Evolutionary conservation across 2,113 vertebrate genomes (phyloP), one percentile per base, ranked within the genome.

Genomic region (Serinus canaria): DNA sequence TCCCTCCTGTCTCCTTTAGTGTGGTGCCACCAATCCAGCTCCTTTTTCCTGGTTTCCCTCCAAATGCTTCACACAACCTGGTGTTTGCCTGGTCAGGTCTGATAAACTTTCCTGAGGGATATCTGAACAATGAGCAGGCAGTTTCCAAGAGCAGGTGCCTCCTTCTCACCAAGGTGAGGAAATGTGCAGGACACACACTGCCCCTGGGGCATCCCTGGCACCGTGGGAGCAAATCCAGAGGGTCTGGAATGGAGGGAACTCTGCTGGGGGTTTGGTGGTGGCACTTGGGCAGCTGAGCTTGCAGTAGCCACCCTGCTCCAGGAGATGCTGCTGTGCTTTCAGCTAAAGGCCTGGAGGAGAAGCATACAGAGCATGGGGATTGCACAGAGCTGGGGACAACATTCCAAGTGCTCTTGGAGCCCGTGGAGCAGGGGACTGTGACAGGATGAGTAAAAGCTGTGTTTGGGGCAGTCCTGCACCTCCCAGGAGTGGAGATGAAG

Each of bases 311-410:
- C 35, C 55, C 15, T 7, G 62, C 60, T 94, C 97, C 97, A 97
- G 96, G 93, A 97, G 97, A 94, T 96, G 97, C 50, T 96, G 97
- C 97, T 97, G 44, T 97, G 94, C 95, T 94, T 97, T 96, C 90
- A 97, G 93, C 87, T 91, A 94, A 95, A 87, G 64, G 80, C 82
- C 73, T 49, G 52, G n/a, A 92, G 66, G 64, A 91, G 77, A 70
- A 15, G 75, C 10, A 80, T 7, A 20, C 2, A 4, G 22, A 90
- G 44, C 58, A 28, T 2, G 66, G 70, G 76, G 55, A 89, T 10
- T 59, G 59, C 10, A 13, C 62, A 47, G 37, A 63, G 24, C 35
- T 27, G 25, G 62, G 16, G 58, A 84, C 43, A 83, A 50, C 52
- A 41, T 6, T n/a, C 28, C 3, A 24, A 78, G 23, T 0, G 9